Conservation (phyloP, 2,888 invertebrate species). For the Drosophila pseudotakahashii region DNA sequence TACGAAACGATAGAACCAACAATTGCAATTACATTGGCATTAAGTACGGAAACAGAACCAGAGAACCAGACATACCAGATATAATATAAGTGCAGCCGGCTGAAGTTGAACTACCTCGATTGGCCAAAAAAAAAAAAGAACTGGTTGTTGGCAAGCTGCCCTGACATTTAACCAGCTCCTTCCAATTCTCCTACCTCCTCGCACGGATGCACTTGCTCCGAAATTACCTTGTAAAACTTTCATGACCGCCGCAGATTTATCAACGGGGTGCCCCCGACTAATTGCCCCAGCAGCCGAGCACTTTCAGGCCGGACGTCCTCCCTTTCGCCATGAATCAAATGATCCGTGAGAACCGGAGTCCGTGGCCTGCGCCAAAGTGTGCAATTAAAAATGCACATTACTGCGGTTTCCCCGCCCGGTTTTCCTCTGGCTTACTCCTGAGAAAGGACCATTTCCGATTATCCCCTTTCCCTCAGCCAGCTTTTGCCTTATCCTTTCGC, state of each 20-base stretch:
- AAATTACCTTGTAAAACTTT: constrained; percentile 73
- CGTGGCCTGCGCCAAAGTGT: constrained; percentile 32
- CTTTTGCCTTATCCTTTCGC: constrained; percentile 7
- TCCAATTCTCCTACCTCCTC: no score
- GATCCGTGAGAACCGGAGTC: constrained; percentile 27
- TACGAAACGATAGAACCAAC: constrained; percentile 58
- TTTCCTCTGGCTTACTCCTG: not conserved
- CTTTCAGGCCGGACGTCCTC: constrained; percentile 23
- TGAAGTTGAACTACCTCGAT: constrained; percentile 55
- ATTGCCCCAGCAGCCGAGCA: constrained; percentile 50
- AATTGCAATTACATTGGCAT: constrained; percentile 53
- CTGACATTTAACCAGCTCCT: constrained; percentile 57
- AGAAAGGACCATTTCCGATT: constrained; percentile 15
- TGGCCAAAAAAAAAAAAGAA: constrained; percentile 35
- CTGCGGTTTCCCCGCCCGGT: constrained; percentile 18
- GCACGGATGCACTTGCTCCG: constrained; percentile 24
- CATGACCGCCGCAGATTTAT: constrained; percentile 69
- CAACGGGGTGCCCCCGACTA: constrained; percentile 54
- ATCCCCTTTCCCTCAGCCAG: constrained; percentile 13
- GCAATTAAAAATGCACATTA: constrained; percentile 54
- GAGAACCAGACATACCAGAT: not conserved
- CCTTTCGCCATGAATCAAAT: constrained; percentile 55
- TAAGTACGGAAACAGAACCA: constrained; percentile 29
- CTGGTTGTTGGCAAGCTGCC: constrained; percentile 59
- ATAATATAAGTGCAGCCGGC: constrained; percentile 15